A percentile compares a stretch with the other conserved stretches of the same genome.
These are phyloP conservation scores for Neodiprion pinetum DNA, from an alignment of 1,140 invertebrate species.

Conservation along the genomic window DNA sequence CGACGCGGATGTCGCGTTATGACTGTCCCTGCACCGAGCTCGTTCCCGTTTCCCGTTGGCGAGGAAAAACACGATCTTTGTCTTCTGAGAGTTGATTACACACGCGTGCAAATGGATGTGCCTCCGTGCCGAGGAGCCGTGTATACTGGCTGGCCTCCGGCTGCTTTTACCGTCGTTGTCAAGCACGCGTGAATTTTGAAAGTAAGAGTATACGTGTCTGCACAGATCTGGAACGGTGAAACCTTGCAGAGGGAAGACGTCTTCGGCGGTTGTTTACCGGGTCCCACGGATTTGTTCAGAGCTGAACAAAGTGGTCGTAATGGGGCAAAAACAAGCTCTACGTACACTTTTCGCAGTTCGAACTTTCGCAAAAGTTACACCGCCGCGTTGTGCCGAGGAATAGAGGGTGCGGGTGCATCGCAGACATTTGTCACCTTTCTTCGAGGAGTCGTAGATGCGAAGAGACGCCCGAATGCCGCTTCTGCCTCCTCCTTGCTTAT, in stretches of 20 bases:
- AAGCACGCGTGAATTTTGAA: too few relatives aligned
- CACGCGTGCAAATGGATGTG: too few relatives aligned
- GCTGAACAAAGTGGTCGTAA: constrained; percentile 52
- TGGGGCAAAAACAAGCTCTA: constrained; percentile 49
- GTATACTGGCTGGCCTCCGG: too few relatives aligned
- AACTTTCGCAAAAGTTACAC: constrained; percentile 41
- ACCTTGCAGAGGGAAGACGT: not conserved
- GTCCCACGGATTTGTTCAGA: constrained; percentile 32
- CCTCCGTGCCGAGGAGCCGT: too few relatives aligned
- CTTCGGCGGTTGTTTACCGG: constrained; percentile 32
- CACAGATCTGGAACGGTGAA: too few relatives aligned
- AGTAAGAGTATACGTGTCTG: too few relatives aligned
- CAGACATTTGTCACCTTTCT: constrained; percentile 54
- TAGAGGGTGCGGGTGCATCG: constrained; percentile 25
- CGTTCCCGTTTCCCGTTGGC: not conserved
- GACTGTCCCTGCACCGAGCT: constrained; percentile 11
- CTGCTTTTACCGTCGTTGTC: too few relatives aligned
- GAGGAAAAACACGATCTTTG: not conserved
- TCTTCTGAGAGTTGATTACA: not conserved
- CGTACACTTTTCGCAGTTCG: not conserved
- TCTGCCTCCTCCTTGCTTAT: constrained; percentile 47
- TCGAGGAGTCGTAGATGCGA: not conserved
- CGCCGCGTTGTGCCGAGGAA: constrained; percentile 31
- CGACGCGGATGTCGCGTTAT: constrained; percentile 17
- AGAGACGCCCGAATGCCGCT: not conserved